Evolutionary conservation across 2,113 vertebrate genomes (phyloP).

Genomic region (Pollimyrus isidori): DNA sequence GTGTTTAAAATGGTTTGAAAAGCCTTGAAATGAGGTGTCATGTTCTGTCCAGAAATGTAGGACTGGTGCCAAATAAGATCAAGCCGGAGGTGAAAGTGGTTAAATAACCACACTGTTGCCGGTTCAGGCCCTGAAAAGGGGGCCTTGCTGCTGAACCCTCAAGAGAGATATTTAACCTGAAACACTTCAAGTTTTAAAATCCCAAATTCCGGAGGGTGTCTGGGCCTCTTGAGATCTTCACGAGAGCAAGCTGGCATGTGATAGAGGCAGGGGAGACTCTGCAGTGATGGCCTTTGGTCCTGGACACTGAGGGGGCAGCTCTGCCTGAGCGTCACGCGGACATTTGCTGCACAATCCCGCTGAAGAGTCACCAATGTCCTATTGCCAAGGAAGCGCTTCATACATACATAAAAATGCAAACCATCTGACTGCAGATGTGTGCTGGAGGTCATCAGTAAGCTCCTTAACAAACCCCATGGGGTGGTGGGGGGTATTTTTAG

Average conservation of each 20-base stretch:
- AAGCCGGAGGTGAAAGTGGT: neutral
- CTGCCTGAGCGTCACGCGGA: neutral
- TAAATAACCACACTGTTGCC: neutral
- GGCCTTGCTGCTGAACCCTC: neutral
- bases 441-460: neutral
- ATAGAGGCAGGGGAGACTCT: neutral
- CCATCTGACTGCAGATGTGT: neutral
- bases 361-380: neutral
- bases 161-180: neutral
- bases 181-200: neutral
- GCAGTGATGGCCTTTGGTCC: neutral
- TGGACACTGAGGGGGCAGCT: neutral
- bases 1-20: neutral
- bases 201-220: neutral
- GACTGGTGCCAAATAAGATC: neutral
- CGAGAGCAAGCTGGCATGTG: neutral
- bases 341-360: neutral
- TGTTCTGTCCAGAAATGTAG: neutral
- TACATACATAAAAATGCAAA: neutral
- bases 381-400: neutral
- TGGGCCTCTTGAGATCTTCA: neutral
- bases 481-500: neutral
- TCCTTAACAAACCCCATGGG: neutral
- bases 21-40: neutral
- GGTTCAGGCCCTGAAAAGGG: neutral